Percentiles rank a stretch among this genome's conserved stretches.
Evolutionary conservation across 2,797 vertebrate species (phyloP).

Genomic region (Peromyscus eremicus): DNA sequence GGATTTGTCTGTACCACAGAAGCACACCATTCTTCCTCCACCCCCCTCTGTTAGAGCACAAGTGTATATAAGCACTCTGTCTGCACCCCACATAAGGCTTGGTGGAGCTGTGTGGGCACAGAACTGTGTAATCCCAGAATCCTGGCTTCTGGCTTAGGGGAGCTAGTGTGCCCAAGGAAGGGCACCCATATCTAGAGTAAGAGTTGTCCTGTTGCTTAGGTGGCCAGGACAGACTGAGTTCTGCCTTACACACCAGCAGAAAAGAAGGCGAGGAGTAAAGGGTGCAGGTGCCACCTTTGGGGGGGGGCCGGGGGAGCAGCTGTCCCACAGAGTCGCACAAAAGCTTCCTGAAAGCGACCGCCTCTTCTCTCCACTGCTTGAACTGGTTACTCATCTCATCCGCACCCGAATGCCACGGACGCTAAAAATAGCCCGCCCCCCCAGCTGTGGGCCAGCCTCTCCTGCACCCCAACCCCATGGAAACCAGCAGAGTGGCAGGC

Average conservation of each 20-base stretch:
- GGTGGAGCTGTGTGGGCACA: conserved; percentile 69
- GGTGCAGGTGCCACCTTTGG: background rate
- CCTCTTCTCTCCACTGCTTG: conserved; percentile 77
- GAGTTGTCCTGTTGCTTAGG: background rate
- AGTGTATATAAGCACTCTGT: conserved; percentile 10
- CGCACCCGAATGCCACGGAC: conserved; percentile 75
- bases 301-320: conserved; percentile 28
- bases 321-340: conserved; percentile 58
- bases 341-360: conserved; percentile 75
- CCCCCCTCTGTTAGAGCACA: conserved; percentile 54
- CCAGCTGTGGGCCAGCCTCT: conserved; percentile 73
- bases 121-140: conserved; percentile 58
- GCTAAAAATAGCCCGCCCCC: conserved; percentile 84
- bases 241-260: background rate
- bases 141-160: conserved; percentile 53
- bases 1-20: conserved; percentile 51
- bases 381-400: conserved; percentile 84
- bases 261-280: conserved; percentile 23
- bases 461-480: conserved; percentile 81
- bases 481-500: conserved; percentile 77
- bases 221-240: conserved; percentile 16
- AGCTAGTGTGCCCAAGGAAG: conserved; percentile 60
- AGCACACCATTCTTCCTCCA: conserved; percentile 39
- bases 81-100: conserved; percentile 44
- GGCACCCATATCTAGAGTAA: conserved; percentile 61